Evolutionary conservation across 1,140 invertebrate genomes (phyloP), one percentile per base, ranked within the genome.

Genomic region (Drosophila kurseongensis): DNA sequence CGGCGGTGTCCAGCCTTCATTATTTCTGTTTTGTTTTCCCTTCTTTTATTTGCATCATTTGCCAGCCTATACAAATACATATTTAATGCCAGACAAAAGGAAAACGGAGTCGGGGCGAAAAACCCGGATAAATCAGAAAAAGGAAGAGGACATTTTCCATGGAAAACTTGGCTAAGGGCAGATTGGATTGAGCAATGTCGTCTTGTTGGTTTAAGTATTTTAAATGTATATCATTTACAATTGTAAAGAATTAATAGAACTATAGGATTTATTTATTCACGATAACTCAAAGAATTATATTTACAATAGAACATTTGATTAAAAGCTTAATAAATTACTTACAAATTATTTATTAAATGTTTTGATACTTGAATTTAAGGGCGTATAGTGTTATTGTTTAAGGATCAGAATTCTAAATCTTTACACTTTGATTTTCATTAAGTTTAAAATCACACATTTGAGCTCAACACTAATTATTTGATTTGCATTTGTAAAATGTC

Each of bases 51-150:
- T 41, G 38, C 75, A 75, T 78, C 58, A 81, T 78, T 81, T 82
- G 45, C 48, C 68, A 68, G 65, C 79, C 79, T 83, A 74, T 75
- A 48, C 69, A 82, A 82, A 83, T 69, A 83, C 56, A 78, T 65
- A 32, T 58, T 57, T 54, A 57, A 57, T 73, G 74, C 14, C 51
- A 27, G 60, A 10, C 65, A 23, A n/a, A n/a, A 23, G 41, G 35
- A 42, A 23, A 36, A 4, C 5, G 12, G 35, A 12, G 29, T 32
- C 8, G 13, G 10, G 10, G 2, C 23, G 5, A 35, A 38, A 56
- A 54, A 10, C 32, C 9, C 10, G 35, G 23, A 12, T 51, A 51
- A 45, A 72, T 51, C 48, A 51, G 23, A 52, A 48, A 16, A 16
- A 32, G 42, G n/a, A 32, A 7, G 9, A 27, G 10, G 8, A 59